Conservation (phyloP, 2,888 invertebrate genomes). For the Ormyrus rosae region DNA sequence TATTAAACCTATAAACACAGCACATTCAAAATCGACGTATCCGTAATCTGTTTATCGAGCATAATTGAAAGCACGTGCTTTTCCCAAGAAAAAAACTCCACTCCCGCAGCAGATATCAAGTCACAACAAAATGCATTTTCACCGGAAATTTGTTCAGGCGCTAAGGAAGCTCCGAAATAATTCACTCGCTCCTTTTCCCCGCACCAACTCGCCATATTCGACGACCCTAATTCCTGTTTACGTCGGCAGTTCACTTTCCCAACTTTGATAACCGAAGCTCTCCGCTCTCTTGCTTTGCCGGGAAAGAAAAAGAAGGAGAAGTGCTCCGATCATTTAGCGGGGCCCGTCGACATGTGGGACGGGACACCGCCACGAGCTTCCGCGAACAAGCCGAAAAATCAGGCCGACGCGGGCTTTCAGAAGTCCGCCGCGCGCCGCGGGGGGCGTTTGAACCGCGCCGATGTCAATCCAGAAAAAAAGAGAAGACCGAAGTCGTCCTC, state of each 20-base stretch:
- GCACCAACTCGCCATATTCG: background rate
- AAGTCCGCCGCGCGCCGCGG: conserved; percentile 62
- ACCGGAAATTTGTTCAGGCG: conserved; percentile 24
- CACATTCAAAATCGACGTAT: background rate
- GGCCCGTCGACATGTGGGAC: background rate
- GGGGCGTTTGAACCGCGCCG: conserved; percentile 70
- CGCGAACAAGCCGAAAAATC: conserved; percentile 60
- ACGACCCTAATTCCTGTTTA: conserved; percentile 33
- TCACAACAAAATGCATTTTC: background rate
- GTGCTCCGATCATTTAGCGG: conserved; percentile 39
- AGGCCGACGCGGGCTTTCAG: conserved; percentile 60
- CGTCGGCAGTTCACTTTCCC: conserved; percentile 28
- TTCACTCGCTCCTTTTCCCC: background rate
- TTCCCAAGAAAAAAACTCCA: background rate
- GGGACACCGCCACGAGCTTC: conserved; percentile 60
- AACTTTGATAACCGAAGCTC: conserved; percentile 44
- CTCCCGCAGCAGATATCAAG: background rate
- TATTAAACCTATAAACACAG: too few relatives aligned
- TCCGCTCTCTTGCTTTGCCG: background rate
- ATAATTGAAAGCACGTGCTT: conserved; percentile 4
- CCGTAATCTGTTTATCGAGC: too few relatives aligned
- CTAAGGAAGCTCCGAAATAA: conserved; percentile 2
- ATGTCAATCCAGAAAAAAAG: conserved; percentile 66
- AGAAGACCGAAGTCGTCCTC: too few relatives aligned
- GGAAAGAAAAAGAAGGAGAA: background rate